These are phyloP conservation scores for Incurvaria masculella DNA, from an alignment of 2,888 invertebrate species.

Conservation along the genomic window DNA sequence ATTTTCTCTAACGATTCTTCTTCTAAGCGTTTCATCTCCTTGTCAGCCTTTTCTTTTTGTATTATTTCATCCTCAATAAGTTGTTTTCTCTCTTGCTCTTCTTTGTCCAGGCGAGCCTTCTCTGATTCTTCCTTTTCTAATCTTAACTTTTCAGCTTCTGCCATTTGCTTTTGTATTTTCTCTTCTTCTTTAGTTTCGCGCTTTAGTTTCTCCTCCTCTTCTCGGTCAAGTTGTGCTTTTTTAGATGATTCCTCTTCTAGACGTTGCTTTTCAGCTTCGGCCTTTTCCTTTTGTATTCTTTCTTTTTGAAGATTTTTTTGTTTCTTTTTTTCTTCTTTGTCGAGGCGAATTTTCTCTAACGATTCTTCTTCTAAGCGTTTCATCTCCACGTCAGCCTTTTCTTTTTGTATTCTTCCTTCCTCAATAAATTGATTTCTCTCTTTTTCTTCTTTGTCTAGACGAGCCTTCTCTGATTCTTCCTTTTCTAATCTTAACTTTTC, in stretches of 20 bases:
- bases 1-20: conserved; percentile 12
- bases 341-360: conserved; percentile 9
- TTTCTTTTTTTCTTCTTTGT: conserved; percentile 14
- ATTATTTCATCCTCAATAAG: conserved; percentile 6
- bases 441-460: conserved; percentile 25
- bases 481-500: too few species aligned
- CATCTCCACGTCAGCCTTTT: too few species aligned
- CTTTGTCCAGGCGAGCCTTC: too few species aligned
- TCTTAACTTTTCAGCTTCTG: conserved; percentile 14
- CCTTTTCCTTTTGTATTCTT: conserved; percentile 1
- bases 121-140: too few species aligned
- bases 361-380: too few species aligned
- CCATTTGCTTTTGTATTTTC: conserved; percentile 8
- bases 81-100: conserved; percentile 17
- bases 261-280: too few species aligned
- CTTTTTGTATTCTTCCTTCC: conserved; percentile 10
- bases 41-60: conserved; percentile 11
- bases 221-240: too few species aligned
- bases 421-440: conserved; percentile 19
- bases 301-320: conserved; percentile 5
- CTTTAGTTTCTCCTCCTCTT: conserved; percentile 1
- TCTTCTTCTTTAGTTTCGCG: conserved; percentile 1
- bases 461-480: too few species aligned
- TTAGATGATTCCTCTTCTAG: too few species aligned
- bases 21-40: too few species aligned